Evolutionary conservation across 2,888 invertebrate species (phyloP), one percentile per base, ranked within the genome.

Genomic region (Catocala sponsa): DNA sequence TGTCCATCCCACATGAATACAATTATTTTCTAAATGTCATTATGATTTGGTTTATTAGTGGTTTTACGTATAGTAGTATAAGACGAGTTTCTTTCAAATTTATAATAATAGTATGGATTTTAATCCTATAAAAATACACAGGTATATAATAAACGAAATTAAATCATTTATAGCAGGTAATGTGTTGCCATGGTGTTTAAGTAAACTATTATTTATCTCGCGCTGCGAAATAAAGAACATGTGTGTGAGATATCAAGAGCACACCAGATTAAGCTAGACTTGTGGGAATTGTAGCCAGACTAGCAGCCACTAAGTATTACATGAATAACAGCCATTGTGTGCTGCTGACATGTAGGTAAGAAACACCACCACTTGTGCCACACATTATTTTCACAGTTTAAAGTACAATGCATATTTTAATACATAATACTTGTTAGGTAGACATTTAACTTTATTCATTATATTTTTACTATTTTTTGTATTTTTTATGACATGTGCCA

Each of bases 231-330:
- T 68, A 77, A 75, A 75, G 75, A 75, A 65, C 72, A 68, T 60
- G 55, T 63, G 68, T 62, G 65, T 35, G 62, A 69, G 75, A 68
- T 69, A 78, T 72, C 71, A 77, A 72, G 74, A 70, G 70, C 63
- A 68, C 61, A 68, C 62, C 68, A 69, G 68, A 74, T 74, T 77
- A 77, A 66, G 70, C 62, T 59, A 66, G 68, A 70, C 76, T 72
- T 66, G 48, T 42, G 78, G 76, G 77, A 74, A 77, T 75, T 68
- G 68, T 74, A 65, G 65, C 68, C 63, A 53, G 67, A 60, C 52
- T 68, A 65, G 65, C 62, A 65, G 52, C 41, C 54, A 52, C 65
- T 78, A 77, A 78, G 75, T 78, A 78, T 78, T 75, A 70, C 73
- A 75, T 66, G 61, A 70, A 61, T 66, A 63, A 65, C 64, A 64